Evolutionary conservation across 2,797 vertebrate species (phyloP).

Genomic region (Xerus rutilus): DNA sequence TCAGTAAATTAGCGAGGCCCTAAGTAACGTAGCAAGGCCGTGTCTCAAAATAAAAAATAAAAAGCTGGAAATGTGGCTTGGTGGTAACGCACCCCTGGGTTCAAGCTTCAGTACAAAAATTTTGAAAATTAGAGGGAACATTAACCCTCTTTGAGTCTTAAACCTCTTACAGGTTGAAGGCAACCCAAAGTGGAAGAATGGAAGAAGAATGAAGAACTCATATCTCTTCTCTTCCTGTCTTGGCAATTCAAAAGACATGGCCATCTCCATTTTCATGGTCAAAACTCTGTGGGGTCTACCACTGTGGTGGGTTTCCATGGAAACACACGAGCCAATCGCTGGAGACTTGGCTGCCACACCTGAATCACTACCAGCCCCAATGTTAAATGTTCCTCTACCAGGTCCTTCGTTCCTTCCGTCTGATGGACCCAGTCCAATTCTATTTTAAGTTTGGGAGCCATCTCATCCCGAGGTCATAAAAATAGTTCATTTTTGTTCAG

Average conservation of each 20-base stretch:
- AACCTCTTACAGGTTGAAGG: constrained; percentile 62
- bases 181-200: neutral
- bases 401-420: neutral
- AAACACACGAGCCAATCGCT: neutral
- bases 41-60: too few species aligned
- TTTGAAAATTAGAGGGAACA: neutral
- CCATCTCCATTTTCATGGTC: constrained; percentile 76
- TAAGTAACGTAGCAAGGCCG: too few species aligned
- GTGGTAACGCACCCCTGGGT: too few species aligned
- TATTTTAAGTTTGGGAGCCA: too few species aligned
- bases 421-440: neutral
- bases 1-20: too few species aligned
- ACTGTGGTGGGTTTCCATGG: neutral
- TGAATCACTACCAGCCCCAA: constrained; percentile 39
- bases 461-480: too few species aligned
- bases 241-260: neutral
- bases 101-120: too few species aligned
- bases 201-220: constrained; percentile 4
- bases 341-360: neutral
- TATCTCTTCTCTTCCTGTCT: constrained; percentile 3
- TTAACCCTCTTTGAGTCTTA: constrained; percentile 51
- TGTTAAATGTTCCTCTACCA: neutral
- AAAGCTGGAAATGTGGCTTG: too few species aligned
- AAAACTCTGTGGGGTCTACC: constrained; percentile 31
- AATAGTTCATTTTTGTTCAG: too few species aligned